These are phyloP conservation scores for Catocala sponsa DNA, from an alignment of 2,888 invertebrate species.

Conservation along the genomic window DNA sequence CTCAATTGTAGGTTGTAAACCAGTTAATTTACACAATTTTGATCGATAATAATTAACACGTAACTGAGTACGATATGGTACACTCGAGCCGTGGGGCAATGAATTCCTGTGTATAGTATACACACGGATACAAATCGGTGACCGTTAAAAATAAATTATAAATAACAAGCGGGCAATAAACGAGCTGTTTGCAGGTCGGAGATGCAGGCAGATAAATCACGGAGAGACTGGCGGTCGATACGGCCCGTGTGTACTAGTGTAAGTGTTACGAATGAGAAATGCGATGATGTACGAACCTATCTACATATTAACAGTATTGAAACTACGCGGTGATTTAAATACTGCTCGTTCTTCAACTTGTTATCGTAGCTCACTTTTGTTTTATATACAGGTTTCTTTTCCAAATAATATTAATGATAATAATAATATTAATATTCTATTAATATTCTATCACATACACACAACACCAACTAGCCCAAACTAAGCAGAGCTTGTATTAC, in stretches of 20 bases:
- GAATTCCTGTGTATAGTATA: constrained; percentile 56
- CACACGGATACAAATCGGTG: constrained; percentile 78
- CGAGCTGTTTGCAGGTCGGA: constrained; percentile 85
- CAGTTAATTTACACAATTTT: constrained; percentile 47
- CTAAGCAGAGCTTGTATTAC: no score
- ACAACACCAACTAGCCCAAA: no score
- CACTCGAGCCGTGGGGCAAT: constrained; percentile 56
- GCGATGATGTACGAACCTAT: constrained; percentile 64
- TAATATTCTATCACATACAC: no score
- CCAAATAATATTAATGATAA: neutral
- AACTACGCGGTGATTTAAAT: constrained; percentile 53
- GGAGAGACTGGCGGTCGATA: constrained; percentile 61
- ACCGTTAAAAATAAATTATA: constrained; percentile 88
- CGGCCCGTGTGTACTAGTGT: constrained; percentile 64
- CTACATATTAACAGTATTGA: constrained; percentile 63
- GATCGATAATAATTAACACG: constrained; percentile 64
- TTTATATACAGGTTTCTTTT: neutral
- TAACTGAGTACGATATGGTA: constrained; percentile 53
- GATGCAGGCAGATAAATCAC: constrained; percentile 86
- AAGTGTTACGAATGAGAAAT: constrained; percentile 78
- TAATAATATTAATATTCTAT: no score
- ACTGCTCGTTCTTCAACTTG: constrained; percentile 16
- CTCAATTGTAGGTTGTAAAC: constrained; percentile 33
- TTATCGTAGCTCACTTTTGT: neutral
- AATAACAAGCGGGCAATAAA: constrained; percentile 86